phyloP scores from a whole-genome alignment of 2,888 invertebrate genomes.

The Ganaspis brasiliensis region DNA sequence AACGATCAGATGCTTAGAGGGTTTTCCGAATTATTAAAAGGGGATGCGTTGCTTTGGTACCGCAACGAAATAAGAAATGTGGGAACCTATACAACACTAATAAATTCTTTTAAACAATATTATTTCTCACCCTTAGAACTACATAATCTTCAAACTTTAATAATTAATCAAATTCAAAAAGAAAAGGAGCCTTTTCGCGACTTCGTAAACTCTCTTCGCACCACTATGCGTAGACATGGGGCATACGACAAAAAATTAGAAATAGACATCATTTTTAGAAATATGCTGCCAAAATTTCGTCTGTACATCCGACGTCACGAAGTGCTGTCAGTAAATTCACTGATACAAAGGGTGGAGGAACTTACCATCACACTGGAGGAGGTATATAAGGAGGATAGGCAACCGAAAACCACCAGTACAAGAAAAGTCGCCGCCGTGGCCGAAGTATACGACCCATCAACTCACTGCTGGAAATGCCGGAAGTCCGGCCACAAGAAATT shows the following conservation, averaged over 20 bases:
- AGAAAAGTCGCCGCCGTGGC: neutral
- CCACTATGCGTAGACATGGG: neutral
- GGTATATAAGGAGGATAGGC: neutral
- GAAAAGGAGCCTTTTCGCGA: neutral
- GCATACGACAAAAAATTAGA: neutral
- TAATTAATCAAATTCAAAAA: neutral
- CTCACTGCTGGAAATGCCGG: neutral
- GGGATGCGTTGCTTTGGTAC: neutral
- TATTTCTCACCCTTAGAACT: neutral
- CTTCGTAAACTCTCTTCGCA: neutral
- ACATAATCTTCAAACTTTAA: neutral
- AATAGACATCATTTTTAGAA: neutral
- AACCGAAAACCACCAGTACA: neutral
- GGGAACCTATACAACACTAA: neutral
- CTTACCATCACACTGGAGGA: neutral
- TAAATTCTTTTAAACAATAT: neutral
- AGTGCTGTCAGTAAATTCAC: no score
- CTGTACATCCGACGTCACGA: neutral
- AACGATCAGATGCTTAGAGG: neutral
- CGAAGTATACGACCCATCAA: neutral
- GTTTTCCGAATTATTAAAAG: neutral
- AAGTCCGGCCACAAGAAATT: neutral
- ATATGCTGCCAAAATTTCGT: neutral
- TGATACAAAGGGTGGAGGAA: neutral
- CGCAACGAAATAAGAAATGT: neutral